Percentiles rank a stretch among this genome's conserved stretches.
phyloP scores from a whole-genome alignment of 1,140 invertebrate species.

The Trichonephila clavata region DNA sequence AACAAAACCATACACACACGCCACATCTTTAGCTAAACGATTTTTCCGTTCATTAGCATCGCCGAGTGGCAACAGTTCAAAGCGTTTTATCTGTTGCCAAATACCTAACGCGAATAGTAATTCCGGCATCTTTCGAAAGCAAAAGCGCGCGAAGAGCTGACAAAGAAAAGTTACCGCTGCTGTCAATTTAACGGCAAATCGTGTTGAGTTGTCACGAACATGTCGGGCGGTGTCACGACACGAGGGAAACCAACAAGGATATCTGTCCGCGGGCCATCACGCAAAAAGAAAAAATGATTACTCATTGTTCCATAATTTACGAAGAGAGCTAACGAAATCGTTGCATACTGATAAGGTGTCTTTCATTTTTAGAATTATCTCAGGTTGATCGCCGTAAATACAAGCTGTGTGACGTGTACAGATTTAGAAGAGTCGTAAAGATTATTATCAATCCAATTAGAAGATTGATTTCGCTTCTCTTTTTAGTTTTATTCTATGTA shows the following conservation, averaged over 20 bases:
- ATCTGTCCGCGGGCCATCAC: neutral
- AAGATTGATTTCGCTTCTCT: too few species aligned
- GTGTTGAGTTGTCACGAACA: neutral
- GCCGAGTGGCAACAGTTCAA: neutral
- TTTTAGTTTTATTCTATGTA: too few species aligned
- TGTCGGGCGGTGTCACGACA: neutral
- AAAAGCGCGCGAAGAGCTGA: neutral
- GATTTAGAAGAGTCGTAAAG: too few species aligned
- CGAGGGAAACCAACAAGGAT: neutral
- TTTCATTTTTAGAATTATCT: neutral
- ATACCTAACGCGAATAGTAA: neutral
- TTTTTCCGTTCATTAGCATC: neutral
- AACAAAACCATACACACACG: too few species aligned
- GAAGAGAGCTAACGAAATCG: neutral
- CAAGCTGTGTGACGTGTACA: too few species aligned
- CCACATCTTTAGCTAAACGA: neutral
- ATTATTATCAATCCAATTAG: too few species aligned
- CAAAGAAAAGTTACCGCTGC: neutral
- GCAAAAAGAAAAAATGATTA: neutral
- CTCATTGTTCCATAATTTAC: neutral
- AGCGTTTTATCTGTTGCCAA: neutral
- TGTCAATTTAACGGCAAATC: neutral
- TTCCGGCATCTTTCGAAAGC: neutral
- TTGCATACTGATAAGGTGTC: neutral
- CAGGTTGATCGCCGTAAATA: too few species aligned